These are phyloP conservation scores for Tetragnatha versicolor DNA, from an alignment of 1,140 invertebrate genomes.

Conservation along the genomic window DNA sequence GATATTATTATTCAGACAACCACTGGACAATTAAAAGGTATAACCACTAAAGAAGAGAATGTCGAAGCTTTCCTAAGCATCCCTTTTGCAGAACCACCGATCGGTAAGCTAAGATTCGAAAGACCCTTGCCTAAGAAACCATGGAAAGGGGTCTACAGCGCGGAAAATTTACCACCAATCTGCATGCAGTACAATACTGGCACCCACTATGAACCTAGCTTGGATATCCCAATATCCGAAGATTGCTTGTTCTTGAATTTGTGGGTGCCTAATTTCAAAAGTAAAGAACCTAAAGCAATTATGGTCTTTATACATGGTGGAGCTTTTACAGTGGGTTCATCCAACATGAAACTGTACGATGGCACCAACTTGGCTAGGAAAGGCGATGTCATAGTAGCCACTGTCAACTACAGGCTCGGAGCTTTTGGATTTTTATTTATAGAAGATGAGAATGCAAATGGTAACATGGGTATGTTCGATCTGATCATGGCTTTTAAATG, in stretches of 20 bases:
- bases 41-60: neutral
- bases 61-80: conserved; percentile 6
- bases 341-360: conserved; percentile 68
- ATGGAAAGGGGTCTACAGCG: conserved; percentile 78
- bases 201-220: neutral
- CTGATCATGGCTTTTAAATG: conserved; percentile 57
- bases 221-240: conserved; percentile 74
- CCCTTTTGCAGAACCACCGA: conserved; percentile 1
- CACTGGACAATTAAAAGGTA: conserved; percentile 6
- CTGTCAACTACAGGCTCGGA: conserved; percentile 75
- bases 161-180: conserved; percentile 17
- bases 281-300: conserved; percentile 66
- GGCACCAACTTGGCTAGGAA: conserved; percentile 73
- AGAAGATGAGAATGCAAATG: conserved; percentile 64
- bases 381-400: conserved; percentile 74
- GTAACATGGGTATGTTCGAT: conserved; percentile 58
- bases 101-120: neutral
- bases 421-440: conserved; percentile 82
- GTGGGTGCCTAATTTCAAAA: conserved; percentile 81
- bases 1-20: conserved; percentile 19
- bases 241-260: conserved; percentile 93
- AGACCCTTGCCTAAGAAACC: conserved; percentile 68
- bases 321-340: conserved; percentile 72
- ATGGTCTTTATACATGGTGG: conserved; percentile 84
- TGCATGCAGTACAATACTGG: conserved; percentile 41